Evolutionary conservation across 2,888 invertebrate species (phyloP), one percentile per base, ranked within the genome.

Genomic region (Andricus quercusramuli): DNA sequence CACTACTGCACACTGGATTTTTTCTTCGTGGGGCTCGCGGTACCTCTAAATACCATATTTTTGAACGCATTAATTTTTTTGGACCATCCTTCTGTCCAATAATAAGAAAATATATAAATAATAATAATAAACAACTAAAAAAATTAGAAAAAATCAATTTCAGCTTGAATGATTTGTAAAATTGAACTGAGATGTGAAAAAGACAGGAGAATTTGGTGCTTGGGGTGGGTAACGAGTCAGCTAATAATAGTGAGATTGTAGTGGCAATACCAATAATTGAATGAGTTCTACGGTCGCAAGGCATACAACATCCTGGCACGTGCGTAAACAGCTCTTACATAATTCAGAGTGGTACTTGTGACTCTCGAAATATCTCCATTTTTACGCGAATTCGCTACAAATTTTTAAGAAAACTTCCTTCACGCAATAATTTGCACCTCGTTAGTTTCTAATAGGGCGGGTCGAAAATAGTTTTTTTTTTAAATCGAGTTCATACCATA

Each of bases 291-390:
- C 82, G 85, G 80, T 85, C 83, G 80, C 80, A 79, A 78, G 83
- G 84, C 89, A 87, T 88, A 88, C 90, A 90, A 92, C 91, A 91
- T 91, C 92, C 92, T 92, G 92, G 91, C 91, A 91, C 92, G 92
- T 92, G 92, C 89, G 89, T 90, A 91, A 92, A 92, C 92, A 91
- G 84, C 79, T 85, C 87, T 89, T 87, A 85, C 85, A 86, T 84
- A 87, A 86, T 86, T 87, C 84, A 78, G 81, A 74, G 79, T 78
- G 67, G 68, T 78, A 80, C 78, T 78, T 77, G 78, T 41, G 77
- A 77, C 22, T 84, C 86, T 84, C 79, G 80, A 88, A 90, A 90
- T 90, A 89, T 86, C 86, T 80, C 65, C 78, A 80, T 80, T 85
- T 84, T 87, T 84, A 78, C 47, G 25, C 22, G 56, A 29, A 59